Base-by-base conservation (phyloP, 1,140 invertebrate species). In the Bombus huntii region DNA sequence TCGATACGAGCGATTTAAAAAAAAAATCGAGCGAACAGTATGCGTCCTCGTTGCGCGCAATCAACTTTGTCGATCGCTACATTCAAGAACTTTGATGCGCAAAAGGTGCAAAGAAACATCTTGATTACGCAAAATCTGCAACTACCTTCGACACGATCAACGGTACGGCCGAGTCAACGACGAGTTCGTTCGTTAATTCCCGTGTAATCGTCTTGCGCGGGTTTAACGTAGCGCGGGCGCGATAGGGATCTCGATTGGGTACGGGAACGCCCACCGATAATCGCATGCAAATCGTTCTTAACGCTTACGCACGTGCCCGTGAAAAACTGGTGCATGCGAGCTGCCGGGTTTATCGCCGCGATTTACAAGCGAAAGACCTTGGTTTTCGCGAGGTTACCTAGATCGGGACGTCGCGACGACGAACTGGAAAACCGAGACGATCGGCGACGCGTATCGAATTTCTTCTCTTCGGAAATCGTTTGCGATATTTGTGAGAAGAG, bases 201-300 rank as follows among this genome's bases (percentile, higher is more conserved):
- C 86, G 73, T 85, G 85, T 86, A 89, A 92, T 92, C 86, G 88
- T 53, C 37, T 72, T 31, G 66, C 80, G 77, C 34, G 62, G 59
- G 25, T 62, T 84, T 39, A 81, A 86, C 72, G 59, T 81, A 81
- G 78, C 83, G 12, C 66, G 87, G 82, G 81, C 72, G 39, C 75
- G 92, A 92, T 92, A 92, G 86, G 91, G 85, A 93, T 92, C 91
- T 85, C 82, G 86, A 91, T 91, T 88, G 87, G 82, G 90, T 75
- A 78, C 80, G 59, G 87, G 83, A 88, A 92, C 91, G 92, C 92
- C 92, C 87, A 91, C 79, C 88, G 42, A 90, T 93, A 92, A 93
- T 92, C 89, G 77, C 85, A 92, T 91, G 91, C 92, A 91, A 92
- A 92, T 91, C 91, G 76, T 73, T 73, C 86, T 81, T 47, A 70